Evolutionary conservation across 2,797 vertebrate genomes (phyloP).

Genomic region (Dendrocincla fuliginosa): DNA sequence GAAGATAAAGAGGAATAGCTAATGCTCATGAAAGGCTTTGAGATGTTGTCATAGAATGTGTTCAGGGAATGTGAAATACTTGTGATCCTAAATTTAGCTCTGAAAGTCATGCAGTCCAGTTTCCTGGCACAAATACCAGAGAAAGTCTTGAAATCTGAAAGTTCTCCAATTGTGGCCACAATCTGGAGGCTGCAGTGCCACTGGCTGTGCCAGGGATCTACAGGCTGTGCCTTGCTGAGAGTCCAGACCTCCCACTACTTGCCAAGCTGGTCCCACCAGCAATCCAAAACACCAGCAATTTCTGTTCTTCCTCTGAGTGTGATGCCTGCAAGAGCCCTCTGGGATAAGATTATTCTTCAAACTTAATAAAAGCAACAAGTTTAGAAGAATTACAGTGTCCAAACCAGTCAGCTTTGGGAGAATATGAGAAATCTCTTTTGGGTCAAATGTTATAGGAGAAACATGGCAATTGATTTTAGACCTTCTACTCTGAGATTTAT

Average conservation of each 20-base stretch:
- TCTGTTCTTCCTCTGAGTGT: not conserved
- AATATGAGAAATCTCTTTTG: not conserved
- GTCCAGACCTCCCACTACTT: not conserved
- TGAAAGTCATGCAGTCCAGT: not conserved
- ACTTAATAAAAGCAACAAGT: not conserved
- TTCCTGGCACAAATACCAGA: conserved; percentile 51
- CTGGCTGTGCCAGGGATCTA: not conserved
- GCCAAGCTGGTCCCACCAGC: not conserved
- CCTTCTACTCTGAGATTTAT: not conserved
- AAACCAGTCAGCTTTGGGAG: not conserved
- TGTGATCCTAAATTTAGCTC: conserved; percentile 49
- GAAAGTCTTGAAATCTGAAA: conserved; percentile 31
- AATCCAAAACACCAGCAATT: not conserved
- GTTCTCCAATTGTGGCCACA: not conserved
- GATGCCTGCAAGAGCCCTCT: not conserved
- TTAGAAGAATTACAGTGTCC: not conserved
- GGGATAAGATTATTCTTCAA: not conserved
- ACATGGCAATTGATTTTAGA: not conserved
- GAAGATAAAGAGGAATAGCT: not conserved
- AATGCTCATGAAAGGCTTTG: not conserved
- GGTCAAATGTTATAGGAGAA: not conserved
- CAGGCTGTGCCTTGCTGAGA: not conserved
- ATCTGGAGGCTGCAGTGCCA: not conserved
- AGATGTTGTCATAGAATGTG: conserved; percentile 23
- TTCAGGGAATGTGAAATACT: conserved; percentile 14